Conservation (phyloP, 1,140 invertebrate genomes). For the Trinorchestia longiramus region DNA sequence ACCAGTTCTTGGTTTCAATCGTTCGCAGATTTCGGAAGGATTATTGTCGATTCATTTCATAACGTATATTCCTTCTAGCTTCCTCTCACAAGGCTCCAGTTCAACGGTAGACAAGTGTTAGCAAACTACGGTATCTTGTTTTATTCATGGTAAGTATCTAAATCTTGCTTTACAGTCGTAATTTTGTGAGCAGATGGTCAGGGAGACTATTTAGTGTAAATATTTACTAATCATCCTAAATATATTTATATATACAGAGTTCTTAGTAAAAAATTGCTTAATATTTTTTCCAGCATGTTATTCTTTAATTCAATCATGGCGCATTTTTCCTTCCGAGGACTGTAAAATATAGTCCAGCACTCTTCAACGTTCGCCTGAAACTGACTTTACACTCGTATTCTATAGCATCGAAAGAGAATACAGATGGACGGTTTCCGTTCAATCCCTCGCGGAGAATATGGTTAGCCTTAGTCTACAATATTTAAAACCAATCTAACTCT, state of each 20-base stretch:
- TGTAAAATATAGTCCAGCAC: not conserved
- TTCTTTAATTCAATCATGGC: not conserved
- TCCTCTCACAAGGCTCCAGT: not conserved
- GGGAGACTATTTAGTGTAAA: not conserved
- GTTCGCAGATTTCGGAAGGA: too few relatives aligned
- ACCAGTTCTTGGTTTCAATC: too few relatives aligned
- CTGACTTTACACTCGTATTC: not conserved
- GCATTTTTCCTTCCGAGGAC: not conserved
- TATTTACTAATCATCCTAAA: not conserved
- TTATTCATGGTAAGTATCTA: not conserved
- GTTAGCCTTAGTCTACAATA: too few relatives aligned
- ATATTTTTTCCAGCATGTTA: not conserved
- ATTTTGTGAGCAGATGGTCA: not conserved
- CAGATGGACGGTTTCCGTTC: too few relatives aligned
- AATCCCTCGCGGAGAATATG: too few relatives aligned
- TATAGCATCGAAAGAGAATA: too few relatives aligned
- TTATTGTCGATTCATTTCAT: too few relatives aligned
- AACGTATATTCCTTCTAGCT: not conserved
- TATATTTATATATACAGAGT: not conserved
- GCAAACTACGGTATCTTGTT: not conserved
- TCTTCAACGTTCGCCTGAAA: not conserved
- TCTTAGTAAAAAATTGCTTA: not conserved
- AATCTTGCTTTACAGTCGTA: not conserved
- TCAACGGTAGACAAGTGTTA: not conserved
- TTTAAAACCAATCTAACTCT: too few relatives aligned